phyloP scores from a whole-genome alignment of 2,797 vertebrate species.

The Spheniscus humboldti region DNA sequence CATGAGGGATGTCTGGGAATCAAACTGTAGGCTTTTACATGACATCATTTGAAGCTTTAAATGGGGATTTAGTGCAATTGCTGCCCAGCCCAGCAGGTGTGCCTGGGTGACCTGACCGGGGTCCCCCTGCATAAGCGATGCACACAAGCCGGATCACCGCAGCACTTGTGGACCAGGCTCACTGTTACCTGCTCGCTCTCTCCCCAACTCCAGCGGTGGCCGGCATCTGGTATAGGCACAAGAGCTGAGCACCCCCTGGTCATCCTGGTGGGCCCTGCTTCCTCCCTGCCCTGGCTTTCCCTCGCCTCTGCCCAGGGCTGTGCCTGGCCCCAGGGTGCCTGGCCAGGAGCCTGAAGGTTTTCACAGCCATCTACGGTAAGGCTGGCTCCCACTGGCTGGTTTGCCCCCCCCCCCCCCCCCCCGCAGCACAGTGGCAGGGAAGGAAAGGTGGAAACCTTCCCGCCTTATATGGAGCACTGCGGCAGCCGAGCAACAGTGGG shows the following conservation, averaged over 20 bases:
- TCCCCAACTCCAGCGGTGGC: fast-evolving
- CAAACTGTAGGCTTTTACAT: background rate
- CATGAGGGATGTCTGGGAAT: background rate
- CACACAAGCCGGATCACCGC: fast-evolving
- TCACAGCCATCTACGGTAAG: constrained; percentile 78
- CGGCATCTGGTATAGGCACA: background rate
- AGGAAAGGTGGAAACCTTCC: constrained; percentile 54
- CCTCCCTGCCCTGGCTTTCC: background rate
- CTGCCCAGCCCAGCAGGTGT: background rate
- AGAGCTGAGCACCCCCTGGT: background rate
- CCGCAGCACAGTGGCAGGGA: background rate
- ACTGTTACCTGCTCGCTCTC: no score
- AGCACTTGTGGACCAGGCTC: background rate
- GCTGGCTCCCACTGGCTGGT: background rate
- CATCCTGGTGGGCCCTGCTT: background rate
- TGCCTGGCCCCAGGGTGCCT: background rate
- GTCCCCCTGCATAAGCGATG: background rate
- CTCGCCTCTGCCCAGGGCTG: background rate
- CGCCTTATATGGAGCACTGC: constrained; percentile 68
- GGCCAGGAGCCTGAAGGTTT: background rate
- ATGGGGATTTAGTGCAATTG: background rate
- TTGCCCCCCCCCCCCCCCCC: constrained; percentile 15
- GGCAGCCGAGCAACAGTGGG: background rate
- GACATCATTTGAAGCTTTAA: background rate
- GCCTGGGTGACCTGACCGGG: background rate